Conservation (phyloP, 2,113 vertebrate species). For the Marcusenius ussheri region DNA sequence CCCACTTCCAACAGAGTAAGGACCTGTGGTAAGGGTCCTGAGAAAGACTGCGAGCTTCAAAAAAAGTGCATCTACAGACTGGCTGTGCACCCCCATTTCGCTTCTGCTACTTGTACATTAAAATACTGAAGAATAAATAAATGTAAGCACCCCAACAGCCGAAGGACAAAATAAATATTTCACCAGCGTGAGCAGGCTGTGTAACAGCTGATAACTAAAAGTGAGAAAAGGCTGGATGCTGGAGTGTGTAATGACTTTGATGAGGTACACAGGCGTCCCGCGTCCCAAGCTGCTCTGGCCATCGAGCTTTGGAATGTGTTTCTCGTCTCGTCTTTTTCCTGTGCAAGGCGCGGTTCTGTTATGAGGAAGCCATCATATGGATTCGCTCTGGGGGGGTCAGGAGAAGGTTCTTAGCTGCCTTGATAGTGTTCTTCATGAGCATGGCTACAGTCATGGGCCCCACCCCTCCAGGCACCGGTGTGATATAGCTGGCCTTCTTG, state of each 20-base stretch:
- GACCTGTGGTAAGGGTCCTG: neutral
- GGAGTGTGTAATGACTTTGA: conserved; percentile 42
- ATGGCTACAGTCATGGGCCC: conserved; percentile 98
- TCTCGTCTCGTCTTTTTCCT: neutral
- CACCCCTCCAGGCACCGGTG: conserved; percentile 88
- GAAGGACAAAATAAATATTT: neutral
- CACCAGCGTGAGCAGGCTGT: neutral
- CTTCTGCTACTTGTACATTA: neutral
- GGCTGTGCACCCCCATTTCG: neutral
- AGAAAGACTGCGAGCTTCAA: neutral
- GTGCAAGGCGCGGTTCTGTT: neutral
- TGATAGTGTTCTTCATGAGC: conserved; percentile 98
- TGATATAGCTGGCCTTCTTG: conserved; percentile 90
- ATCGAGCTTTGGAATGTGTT: conserved; percentile 49
- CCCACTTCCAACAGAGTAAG: neutral
- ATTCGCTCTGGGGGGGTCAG: conserved; percentile 61
- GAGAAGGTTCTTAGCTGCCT: conserved; percentile 83
- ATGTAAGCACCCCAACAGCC: neutral
- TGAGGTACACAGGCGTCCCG: neutral
- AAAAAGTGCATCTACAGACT: neutral
- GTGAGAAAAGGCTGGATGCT: conserved; percentile 20
- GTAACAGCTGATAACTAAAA: conserved; percentile 22
- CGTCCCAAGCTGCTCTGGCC: conserved; percentile 18
- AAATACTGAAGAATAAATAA: conserved; percentile 14
- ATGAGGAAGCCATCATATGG: conserved; percentile 62